Base-by-base conservation (phyloP, 23 tunicate genomes). In the Trididemnum nubilum region DNA sequence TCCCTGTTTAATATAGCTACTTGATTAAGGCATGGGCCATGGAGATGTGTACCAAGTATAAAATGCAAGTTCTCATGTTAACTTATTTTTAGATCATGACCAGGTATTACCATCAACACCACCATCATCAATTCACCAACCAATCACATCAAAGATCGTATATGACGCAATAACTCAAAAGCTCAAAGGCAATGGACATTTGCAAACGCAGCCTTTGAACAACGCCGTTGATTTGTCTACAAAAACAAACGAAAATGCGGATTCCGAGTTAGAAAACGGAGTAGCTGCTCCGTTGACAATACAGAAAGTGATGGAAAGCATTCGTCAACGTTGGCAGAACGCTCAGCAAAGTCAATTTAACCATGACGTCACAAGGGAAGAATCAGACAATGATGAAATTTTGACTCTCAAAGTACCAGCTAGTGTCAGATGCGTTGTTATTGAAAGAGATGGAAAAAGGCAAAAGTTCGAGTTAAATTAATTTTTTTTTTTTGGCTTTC, bases 141-240 rank as follows among this genome's bases (percentile, higher is more conserved):
- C 71, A 15, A 9, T 61, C 7, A 75, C 44, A 40, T 85, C 90
- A 34, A 79, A 70, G 78, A 75, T 72, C 36, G 77, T 85, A 1
- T 85, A 85, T 54, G 84, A 85, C 90, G 90, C 79, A 21, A 69
- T 85, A 32, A 85, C 90, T 0, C 83, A 85, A 51, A 78, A 79
- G 60, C 37, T 83, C 27, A 69, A 69, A 27, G 77, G 35, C 88
- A 72, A 32, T 50, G 84, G 88, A 33, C 94, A 85, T 44, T 76
- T 71, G 72, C 28, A 65, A 29, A 31, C 82, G 31, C 24, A 65
- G 0, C n/a, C n/a, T n/a, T n/a, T n/a, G n/a, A 77, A 52, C 72
- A 37, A 76, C 32, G 88, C 65, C 63, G 82, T 78, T 15, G 88
- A 84, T 34, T 31, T 70, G 29, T 36, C 78, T 50, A 52, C 57